Evolutionary conservation across 2,113 vertebrate genomes (phyloP), one percentile per base, ranked within the genome.

Genomic region (Bufo bufo): DNA sequence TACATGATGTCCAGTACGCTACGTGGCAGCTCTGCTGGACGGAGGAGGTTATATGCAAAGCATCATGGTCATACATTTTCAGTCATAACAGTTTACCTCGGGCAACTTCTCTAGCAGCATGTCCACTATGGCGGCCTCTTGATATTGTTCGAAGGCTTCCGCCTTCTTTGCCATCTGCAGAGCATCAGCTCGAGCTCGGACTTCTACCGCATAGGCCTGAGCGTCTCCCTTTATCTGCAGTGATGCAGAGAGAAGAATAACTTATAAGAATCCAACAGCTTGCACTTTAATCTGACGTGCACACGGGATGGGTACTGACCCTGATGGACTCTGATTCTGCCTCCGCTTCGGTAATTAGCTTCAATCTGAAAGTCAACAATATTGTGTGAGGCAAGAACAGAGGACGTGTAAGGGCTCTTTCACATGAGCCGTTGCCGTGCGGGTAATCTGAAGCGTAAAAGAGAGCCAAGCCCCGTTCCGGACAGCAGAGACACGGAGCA

Each of bases 101-200:
- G 97, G 97, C 89, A 98, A 94, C 88, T 96, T 97, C 94, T 97
- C 96, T 89, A 98, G 94, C 92, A 98, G 93, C 97, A 98, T 96
- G 90, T 98, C 97, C 90, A 98, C 96, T 93, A 97, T 97, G 85
- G 97, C 97, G 2, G 96, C 97, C 1, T 98, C 97, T 89, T 96
- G 94, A 91, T 98, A 98, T 90, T 97, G 91, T 88, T 95, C 93
- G 92, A 97, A 98, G 3, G 97, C 97, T 9, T 98, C 96, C 0
- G 97, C 97, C 85, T 98, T 98, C 94, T 97, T 97, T 56, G 89
- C 19, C 97, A 98, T 97, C 94, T 98, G 97, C 92, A 97, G 96
- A 0, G 97, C 97, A 77, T 98, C 97, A 0, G 97, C 97, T 1
- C 93, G 95, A 66, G 97, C 97, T 65, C 96, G 96, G 20, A 96